Percentiles rank a stretch among this genome's conserved stretches.
These are phyloP conservation scores for Dendrolimus kikuchii DNA, from an alignment of 1,140 invertebrate genomes.

Conservation along the genomic window DNA sequence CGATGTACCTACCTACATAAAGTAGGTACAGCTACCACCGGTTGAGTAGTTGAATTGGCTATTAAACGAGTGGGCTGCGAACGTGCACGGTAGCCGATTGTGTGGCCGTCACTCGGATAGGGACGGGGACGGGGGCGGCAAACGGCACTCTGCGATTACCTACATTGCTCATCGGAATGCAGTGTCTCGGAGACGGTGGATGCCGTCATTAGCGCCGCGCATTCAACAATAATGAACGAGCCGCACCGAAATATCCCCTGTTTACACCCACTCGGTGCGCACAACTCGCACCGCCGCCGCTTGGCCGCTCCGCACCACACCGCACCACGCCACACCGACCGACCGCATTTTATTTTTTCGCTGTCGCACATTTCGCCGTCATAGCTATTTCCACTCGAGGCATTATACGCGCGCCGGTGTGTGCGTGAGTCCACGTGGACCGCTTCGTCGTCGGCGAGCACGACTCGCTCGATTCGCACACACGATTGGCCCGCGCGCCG, in stretches of 20 bases:
- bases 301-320: constrained; percentile 35
- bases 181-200: constrained; percentile 24
- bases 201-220: constrained; percentile 60
- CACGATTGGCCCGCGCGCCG: constrained; percentile 37
- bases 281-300: constrained; percentile 38
- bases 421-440: constrained; percentile 69
- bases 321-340: constrained; percentile 53
- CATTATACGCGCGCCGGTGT: constrained; percentile 66
- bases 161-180: constrained; percentile 30
- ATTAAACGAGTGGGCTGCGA: too few species aligned
- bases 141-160: background rate
- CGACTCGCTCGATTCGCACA: constrained; percentile 35
- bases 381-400: constrained; percentile 72
- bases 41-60: too few species aligned
- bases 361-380: constrained; percentile 73
- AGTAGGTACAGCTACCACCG: too few species aligned
- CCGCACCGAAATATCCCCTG: constrained; percentile 68
- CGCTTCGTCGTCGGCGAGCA: constrained; percentile 52
- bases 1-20: too few species aligned
- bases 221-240: constrained; percentile 71
- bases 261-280: constrained; percentile 66
- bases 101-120: background rate
- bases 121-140: background rate
- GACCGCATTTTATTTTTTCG: constrained; percentile 73
- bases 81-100: constrained; percentile 1